Evolutionary conservation across 2,888 invertebrate species (phyloP), one percentile per base, ranked within the genome.

Genomic region (Cryptus armator): DNA sequence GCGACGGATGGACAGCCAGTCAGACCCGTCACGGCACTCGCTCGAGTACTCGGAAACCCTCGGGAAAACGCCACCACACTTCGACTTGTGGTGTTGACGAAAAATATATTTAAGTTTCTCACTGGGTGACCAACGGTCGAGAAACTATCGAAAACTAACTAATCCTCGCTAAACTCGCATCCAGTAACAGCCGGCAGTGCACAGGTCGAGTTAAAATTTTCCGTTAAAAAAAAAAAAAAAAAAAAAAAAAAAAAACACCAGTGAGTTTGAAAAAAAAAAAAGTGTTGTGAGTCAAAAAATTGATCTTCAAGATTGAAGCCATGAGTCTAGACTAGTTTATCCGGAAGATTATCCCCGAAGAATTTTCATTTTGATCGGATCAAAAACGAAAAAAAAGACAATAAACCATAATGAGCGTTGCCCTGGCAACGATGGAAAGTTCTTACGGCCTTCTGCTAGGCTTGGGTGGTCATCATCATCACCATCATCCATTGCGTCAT

Each of bases 1-100:
- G 92, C 93, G 93, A 93, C 93, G 93, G 93, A 93, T 93, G 93
- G 92, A 93, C 93, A 93, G 92, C 90, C 93, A 93, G 93, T 93
- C 93, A 92, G 93, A 93, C 93, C 91, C 92, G 93, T 93, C 93
- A 93, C 93, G 92, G 92, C 93, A 92, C 91, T 92, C 93, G 92
- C 89, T 91, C 91, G 90, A 93, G 90, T 92, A 91, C 92, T 93
- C 92, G 91, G 91, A 91, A 92, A 92, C 89, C 89, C 83, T 88
- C 89, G 87, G 88, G 90, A 91, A 92, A 93, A 92, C 88, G 90
- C 84, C 62, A 53, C 70, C 84, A 68, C 80, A 79, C 84, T 29
- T 29, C 59, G 7, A 29, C 59, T 24, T 62, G 12, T 29, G 29
- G 29, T 29, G 59, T 48, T 48, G 29, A 62, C 59, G 7, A 32